phyloP scores from a whole-genome alignment of 2,888 invertebrate genomes.

The Agrochola lychnidis region DNA sequence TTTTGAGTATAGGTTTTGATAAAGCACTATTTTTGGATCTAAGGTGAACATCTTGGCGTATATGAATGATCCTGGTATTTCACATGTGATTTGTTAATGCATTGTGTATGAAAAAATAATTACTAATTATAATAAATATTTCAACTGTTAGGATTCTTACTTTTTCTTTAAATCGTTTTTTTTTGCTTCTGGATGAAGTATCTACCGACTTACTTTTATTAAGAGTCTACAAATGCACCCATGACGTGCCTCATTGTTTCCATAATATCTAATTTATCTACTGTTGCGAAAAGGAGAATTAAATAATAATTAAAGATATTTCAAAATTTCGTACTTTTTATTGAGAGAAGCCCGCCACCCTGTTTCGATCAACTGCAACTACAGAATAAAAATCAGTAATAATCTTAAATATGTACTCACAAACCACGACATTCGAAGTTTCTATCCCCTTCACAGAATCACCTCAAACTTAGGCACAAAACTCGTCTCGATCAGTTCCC shows the following conservation, averaged over 20 bases:
- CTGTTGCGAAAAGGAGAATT: not conserved
- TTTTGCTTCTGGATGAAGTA: not conserved
- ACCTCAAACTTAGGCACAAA: slow-evolving; percentile 46
- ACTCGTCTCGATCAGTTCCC: not conserved
- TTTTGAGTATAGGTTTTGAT: not conserved
- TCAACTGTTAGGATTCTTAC: too few species aligned
- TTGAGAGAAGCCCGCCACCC: not conserved
- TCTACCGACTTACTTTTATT: not conserved
- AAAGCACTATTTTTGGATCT: not conserved
- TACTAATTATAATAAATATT: not conserved
- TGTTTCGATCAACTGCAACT: not conserved
- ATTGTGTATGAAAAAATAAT: not conserved
- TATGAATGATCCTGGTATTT: too few species aligned
- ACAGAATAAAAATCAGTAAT: too few species aligned
- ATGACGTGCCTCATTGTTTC: not conserved
- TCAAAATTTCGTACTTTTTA: not conserved
- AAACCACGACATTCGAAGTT: not conserved
- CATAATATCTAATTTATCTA: not conserved
- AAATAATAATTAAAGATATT: not conserved
- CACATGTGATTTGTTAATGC: not conserved
- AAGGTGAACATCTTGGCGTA: not conserved
- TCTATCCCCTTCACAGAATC: slow-evolving; percentile 32
- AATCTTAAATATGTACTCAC: not conserved
- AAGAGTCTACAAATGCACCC: not conserved
- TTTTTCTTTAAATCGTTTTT: not conserved